Evolutionary conservation across 1,140 invertebrate species (phyloP).

Genomic region (Drosophila jambulina): DNA sequence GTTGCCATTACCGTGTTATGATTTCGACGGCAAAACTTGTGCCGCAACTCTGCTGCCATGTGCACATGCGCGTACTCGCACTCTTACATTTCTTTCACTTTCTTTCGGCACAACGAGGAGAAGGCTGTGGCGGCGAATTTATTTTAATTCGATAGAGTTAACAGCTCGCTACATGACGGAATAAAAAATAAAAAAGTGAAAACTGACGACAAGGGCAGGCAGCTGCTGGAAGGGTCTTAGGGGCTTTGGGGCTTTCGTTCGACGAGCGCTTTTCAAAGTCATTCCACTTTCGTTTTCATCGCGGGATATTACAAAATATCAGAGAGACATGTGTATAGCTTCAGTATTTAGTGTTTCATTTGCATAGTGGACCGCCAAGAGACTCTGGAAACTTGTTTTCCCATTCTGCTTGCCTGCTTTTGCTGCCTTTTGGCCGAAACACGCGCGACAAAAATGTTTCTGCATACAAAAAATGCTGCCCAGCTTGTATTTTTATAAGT

Average conservation of each 20-base stretch:
- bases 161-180: constrained; percentile 50
- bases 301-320: constrained; percentile 72
- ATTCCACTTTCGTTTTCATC: constrained; percentile 73
- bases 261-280: constrained; percentile 64
- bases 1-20: constrained; percentile 57
- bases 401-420: constrained; percentile 29
- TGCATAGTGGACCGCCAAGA: constrained; percentile 67
- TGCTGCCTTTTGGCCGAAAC: constrained; percentile 35
- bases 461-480: constrained; percentile 65
- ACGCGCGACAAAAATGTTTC: constrained; percentile 71
- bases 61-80: constrained; percentile 30
- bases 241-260: constrained; percentile 22
- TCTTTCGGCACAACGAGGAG: constrained; percentile 18
- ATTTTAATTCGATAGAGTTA: constrained; percentile 74
- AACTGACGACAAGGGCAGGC: constrained; percentile 65
- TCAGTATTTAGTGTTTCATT: constrained; percentile 68
- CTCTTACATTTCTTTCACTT: constrained; percentile 56
- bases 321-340: constrained; percentile 44
- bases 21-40: constrained; percentile 60
- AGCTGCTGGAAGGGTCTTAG: constrained; percentile 37
- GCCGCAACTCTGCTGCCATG: constrained; percentile 50
- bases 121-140: constrained; percentile 25
- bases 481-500: constrained; percentile 60
- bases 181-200: constrained; percentile 62
- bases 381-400: constrained; percentile 70